phyloP scores from a whole-genome alignment of 2,888 invertebrate species.

The Microplitis deprimator region DNA sequence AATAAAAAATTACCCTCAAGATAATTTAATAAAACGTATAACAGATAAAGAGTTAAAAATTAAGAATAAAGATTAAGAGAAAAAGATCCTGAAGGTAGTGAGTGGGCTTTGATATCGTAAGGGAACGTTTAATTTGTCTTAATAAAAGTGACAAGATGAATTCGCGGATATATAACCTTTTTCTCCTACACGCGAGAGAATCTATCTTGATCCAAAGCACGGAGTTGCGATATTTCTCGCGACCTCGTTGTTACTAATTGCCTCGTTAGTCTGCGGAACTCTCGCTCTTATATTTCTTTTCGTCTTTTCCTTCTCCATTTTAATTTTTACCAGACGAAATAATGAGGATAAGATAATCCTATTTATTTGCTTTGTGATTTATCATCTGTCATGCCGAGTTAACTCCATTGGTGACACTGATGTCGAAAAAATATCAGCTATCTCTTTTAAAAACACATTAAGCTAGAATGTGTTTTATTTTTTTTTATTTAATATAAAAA shows the following conservation, averaged over 20 bases:
- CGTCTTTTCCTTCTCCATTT: background rate
- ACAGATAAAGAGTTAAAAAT: background rate
- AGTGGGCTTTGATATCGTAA: background rate
- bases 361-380: background rate
- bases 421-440: background rate
- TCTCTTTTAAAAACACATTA: too few species aligned
- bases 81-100: background rate
- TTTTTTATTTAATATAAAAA: background rate
- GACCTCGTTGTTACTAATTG: constrained; percentile 30
- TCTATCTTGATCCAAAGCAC: constrained; percentile 28
- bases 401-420: background rate
- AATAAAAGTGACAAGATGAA: constrained; percentile 22
- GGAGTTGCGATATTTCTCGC: constrained; percentile 32
- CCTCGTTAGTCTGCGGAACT: constrained; percentile 29
- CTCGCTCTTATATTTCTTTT: background rate
- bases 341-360: constrained; percentile 23
- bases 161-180: constrained; percentile 20
- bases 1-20: background rate
- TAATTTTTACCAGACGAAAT: constrained; percentile 7
- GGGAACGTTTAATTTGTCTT: constrained; percentile 8
- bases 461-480: background rate
- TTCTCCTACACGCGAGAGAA: constrained; percentile 21
- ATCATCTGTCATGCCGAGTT: background rate
- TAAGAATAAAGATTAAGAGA: too few species aligned
- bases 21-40: background rate